Evolutionary conservation across 37 sponge, comb jelly and placozoan species (phyloP).

Genomic region (Eunapius fragilis): DNA sequence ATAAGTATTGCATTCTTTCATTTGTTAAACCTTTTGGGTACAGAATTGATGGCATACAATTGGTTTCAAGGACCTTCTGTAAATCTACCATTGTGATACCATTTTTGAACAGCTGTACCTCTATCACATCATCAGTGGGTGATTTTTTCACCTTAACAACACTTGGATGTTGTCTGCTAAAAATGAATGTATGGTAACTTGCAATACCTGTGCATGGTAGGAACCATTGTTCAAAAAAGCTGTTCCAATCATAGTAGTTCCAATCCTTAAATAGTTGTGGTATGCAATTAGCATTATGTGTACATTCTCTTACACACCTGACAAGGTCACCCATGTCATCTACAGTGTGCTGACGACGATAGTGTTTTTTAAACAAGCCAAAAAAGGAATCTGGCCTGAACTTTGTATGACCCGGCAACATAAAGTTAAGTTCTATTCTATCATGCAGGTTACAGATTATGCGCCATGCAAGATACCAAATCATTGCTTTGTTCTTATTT

Average conservation of each 20-base stretch:
- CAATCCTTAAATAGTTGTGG: not conserved
- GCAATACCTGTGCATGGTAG: too few relatives aligned
- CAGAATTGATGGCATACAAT: too few relatives aligned
- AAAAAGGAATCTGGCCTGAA: slow-evolving; percentile 35
- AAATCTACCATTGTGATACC: not conserved
- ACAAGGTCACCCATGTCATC: not conserved
- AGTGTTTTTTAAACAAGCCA: slow-evolving; percentile 30
- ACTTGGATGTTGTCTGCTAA: not conserved
- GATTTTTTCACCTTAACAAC: not conserved
- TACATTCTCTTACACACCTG: not conserved
- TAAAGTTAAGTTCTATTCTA: slow-evolving; percentile 11
- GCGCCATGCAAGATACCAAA: slow-evolving; percentile 24
- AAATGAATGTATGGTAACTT: not conserved
- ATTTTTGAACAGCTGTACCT: not conserved
- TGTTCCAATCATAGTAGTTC: too few relatives aligned
- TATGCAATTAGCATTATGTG: not conserved
- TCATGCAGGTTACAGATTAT: not conserved
- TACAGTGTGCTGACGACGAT: not conserved
- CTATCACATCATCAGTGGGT: not conserved
- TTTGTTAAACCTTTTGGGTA: too few relatives aligned
- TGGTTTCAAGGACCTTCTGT: not conserved
- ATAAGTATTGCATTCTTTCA: too few relatives aligned
- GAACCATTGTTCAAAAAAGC: too few relatives aligned
- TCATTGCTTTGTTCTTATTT: slow-evolving; percentile 27
- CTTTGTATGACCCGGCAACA: slow-evolving; percentile 31